A percentile compares a stretch with the other conserved stretches of the same genome.
These are phyloP conservation scores for Petrophora chlorosata DNA, from an alignment of 2,888 invertebrate species.

Conservation along the genomic window DNA sequence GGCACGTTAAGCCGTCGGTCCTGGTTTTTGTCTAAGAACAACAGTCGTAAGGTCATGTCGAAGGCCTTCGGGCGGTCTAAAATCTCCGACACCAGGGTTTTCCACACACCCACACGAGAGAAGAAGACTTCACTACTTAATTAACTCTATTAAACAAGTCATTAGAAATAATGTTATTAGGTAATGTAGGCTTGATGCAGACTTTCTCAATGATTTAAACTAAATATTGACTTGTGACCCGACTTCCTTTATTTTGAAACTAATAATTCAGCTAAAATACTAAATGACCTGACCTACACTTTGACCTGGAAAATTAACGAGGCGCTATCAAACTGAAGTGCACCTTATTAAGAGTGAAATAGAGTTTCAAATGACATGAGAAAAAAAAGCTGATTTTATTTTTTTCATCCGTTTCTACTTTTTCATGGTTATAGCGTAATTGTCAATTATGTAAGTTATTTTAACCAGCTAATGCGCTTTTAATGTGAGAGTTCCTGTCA, in stretches of 20 bases:
- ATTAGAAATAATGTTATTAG: slow-evolving; percentile 7
- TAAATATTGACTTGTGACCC: slow-evolving; percentile 7
- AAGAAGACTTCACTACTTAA: too few relatives aligned
- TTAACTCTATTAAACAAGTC: too few relatives aligned
- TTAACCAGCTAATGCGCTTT: slow-evolving; percentile 53
- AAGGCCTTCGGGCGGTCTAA: too few relatives aligned
- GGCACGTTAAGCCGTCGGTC: too few relatives aligned
- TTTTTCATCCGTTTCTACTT: slow-evolving; percentile 1
- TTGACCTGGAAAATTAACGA: slow-evolving; percentile 4
- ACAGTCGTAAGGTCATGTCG: too few relatives aligned
- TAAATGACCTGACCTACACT: slow-evolving; percentile 17
- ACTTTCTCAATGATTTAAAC: slow-evolving; percentile 8
- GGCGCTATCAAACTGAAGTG: background rate
- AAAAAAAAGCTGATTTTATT: background rate
- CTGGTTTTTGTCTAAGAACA: too few relatives aligned
- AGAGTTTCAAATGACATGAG: background rate
- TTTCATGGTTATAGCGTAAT: slow-evolving; percentile 32
- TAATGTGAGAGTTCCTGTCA: slow-evolving; percentile 61
- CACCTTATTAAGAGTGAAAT: background rate
- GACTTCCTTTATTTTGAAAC: slow-evolving; percentile 15
- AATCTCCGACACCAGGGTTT: too few relatives aligned
- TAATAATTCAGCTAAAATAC: slow-evolving; percentile 17
- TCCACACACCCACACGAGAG: too few relatives aligned
- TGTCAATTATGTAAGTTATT: slow-evolving; percentile 47
- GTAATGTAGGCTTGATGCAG: background rate